Conservation (phyloP, 2,888 invertebrate species). For the Platycheirus albimanus region DNA sequence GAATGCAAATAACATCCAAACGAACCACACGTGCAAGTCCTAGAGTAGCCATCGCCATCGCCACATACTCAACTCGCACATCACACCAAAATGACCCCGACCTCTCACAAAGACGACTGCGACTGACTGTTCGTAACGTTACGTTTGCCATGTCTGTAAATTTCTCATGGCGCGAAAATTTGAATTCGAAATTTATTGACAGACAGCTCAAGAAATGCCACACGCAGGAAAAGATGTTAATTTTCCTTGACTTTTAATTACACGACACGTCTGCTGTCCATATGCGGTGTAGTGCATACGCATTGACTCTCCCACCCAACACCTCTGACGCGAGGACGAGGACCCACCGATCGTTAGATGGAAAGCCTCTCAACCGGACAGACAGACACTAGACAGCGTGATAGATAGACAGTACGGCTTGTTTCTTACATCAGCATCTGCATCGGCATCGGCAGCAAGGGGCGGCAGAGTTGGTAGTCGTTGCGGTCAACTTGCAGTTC, state of each 20-base stretch:
- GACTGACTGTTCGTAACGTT: conserved; percentile 1
- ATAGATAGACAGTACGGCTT: conserved; percentile 57
- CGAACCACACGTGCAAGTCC: conserved; percentile 41
- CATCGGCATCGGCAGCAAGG: too few species aligned
- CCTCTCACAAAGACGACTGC: conserved; percentile 45
- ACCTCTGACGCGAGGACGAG: not conserved
- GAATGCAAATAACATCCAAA: conserved; percentile 61
- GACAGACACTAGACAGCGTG: conserved; percentile 64
- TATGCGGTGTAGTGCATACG: conserved; percentile 6
- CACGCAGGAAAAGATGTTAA: conserved; percentile 68
- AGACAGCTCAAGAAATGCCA: conserved; percentile 52
- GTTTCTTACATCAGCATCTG: conserved; percentile 33
- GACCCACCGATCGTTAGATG: conserved; percentile 36
- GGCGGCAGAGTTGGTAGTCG: conserved; percentile 37
- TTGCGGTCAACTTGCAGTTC: conserved; percentile 50
- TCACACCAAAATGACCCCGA: conserved; percentile 51
- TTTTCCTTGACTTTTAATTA: conserved; percentile 69
- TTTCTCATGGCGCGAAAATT: conserved; percentile 65
- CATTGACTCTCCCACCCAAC: conserved; percentile 38
- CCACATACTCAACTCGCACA: conserved; percentile 19
- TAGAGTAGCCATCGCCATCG: too few species aligned
- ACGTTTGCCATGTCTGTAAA: not conserved
- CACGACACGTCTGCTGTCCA: conserved; percentile 48
- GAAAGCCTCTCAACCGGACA: conserved; percentile 56
- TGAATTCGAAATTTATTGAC: conserved; percentile 68